Conservation (phyloP, 2,888 invertebrate genomes). For the Tachystola acroxantha region DNA sequence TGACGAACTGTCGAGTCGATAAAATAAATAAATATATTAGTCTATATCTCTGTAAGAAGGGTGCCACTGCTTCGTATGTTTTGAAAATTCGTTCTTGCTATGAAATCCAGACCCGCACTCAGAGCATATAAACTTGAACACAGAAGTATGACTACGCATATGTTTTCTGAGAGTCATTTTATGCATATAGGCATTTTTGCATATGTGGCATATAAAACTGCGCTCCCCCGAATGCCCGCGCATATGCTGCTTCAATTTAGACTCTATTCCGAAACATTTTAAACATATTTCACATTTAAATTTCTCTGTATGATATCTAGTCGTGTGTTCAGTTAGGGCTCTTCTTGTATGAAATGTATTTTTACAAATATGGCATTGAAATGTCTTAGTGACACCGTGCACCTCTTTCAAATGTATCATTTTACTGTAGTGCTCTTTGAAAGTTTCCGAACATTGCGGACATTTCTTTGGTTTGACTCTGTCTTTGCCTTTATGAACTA, state of each 20-base stretch:
- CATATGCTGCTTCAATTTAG: constrained; percentile 61
- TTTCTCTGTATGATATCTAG: constrained; percentile 52
- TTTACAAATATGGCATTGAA: constrained; percentile 39
- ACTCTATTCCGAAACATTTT: constrained; percentile 60
- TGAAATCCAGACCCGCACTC: constrained; percentile 29
- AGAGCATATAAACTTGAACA: constrained; percentile 27
- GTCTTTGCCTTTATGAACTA: constrained; percentile 40
- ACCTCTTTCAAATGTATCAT: constrained; percentile 36
- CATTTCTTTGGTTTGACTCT: constrained; percentile 36
- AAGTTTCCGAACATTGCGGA: constrained; percentile 33
- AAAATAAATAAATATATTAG: too few species aligned
- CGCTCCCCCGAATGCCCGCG: constrained; percentile 55
- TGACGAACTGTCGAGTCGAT: too few species aligned
- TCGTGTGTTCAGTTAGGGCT: constrained; percentile 41
- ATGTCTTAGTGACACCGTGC: constrained; percentile 37
- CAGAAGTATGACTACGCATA: constrained; percentile 44
- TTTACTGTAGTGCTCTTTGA: constrained; percentile 47
- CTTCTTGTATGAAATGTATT: constrained; percentile 31
- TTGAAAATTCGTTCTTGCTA: constrained; percentile 22
- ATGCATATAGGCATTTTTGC: constrained; percentile 60
- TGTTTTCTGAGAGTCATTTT: constrained; percentile 57
- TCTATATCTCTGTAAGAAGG: constrained; percentile 6
- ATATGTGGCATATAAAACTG: constrained; percentile 53
- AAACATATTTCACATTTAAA: constrained; percentile 61
- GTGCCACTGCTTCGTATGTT: constrained; percentile 27